phyloP scores from a whole-genome alignment of 2,113 vertebrate species.

The Zootoca vivipara region DNA sequence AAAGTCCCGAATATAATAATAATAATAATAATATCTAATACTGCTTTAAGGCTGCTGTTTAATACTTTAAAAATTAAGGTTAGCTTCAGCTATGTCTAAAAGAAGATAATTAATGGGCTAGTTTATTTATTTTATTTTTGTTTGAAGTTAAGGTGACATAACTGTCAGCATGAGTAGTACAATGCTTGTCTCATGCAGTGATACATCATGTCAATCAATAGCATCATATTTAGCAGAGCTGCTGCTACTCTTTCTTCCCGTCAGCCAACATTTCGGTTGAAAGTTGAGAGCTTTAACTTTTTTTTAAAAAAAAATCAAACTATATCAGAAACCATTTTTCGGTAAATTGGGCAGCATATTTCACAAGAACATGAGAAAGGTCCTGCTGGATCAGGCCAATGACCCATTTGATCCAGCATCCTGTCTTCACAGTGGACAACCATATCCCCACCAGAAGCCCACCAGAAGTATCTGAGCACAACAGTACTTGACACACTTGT shows the following conservation, averaged over 20 bases:
- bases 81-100: constrained; percentile 12
- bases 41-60: constrained; percentile 13
- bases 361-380: too few species aligned
- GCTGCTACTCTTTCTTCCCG: neutral
- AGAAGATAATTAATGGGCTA: neutral
- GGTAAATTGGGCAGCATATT: too few species aligned
- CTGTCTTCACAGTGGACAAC: too few species aligned
- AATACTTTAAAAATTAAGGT: neutral
- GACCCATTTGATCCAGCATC: too few species aligned
- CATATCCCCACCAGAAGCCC: too few species aligned
- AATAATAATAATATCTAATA: neutral
- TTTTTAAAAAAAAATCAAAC: neutral
- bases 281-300: neutral
- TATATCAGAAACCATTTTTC: neutral
- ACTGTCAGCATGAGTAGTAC: neutral
- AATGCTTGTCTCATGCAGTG: neutral
- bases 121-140: neutral
- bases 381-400: too few species aligned
- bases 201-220: neutral
- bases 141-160: neutral
- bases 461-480: too few species aligned
- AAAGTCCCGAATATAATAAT: neutral
- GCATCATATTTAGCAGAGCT: neutral
- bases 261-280: neutral
- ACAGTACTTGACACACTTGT: too few species aligned